Conservation (phyloP, 1,140 invertebrate species). For the Leptonema lineaticorne region DNA sequence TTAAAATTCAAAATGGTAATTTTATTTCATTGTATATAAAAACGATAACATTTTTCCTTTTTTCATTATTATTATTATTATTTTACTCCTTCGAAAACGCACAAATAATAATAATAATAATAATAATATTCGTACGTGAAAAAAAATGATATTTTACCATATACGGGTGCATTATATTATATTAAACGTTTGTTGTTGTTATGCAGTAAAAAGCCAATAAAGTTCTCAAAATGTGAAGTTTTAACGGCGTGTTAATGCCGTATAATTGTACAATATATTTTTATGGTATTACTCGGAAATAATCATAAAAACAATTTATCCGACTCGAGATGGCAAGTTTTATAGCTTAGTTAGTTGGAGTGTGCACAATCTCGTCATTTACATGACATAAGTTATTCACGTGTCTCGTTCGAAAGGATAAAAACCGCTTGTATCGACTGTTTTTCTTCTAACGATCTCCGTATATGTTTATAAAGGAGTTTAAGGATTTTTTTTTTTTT, state of each 20-base stretch:
- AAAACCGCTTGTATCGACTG: constrained; percentile 21
- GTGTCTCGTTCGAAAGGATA: constrained; percentile 15
- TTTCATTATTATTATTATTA: no score
- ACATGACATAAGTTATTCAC: constrained; percentile 1
- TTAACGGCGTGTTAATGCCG: constrained; percentile 33
- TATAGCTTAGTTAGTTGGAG: constrained; percentile 26
- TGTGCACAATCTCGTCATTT: background rate
- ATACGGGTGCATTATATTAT: constrained; percentile 7
- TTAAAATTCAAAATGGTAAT: no score
- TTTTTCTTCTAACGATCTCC: background rate
- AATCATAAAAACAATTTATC: constrained; percentile 40
- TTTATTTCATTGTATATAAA: no score
- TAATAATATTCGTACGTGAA: no score
- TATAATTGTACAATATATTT: constrained; percentile 38
- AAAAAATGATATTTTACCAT: background rate
- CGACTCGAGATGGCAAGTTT: constrained; percentile 32
- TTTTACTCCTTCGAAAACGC: no score
- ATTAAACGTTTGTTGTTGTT: no score
- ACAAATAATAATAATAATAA: no score
- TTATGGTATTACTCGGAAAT: constrained; percentile 37
- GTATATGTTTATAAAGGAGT: no score
- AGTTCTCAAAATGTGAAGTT: constrained; percentile 23
- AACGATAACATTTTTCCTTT: no score
- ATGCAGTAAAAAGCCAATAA: constrained; percentile 38
- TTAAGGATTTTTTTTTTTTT: background rate